phyloP scores from a whole-genome alignment of 1,140 invertebrate genomes.

The Acromyrmex echinatior region DNA sequence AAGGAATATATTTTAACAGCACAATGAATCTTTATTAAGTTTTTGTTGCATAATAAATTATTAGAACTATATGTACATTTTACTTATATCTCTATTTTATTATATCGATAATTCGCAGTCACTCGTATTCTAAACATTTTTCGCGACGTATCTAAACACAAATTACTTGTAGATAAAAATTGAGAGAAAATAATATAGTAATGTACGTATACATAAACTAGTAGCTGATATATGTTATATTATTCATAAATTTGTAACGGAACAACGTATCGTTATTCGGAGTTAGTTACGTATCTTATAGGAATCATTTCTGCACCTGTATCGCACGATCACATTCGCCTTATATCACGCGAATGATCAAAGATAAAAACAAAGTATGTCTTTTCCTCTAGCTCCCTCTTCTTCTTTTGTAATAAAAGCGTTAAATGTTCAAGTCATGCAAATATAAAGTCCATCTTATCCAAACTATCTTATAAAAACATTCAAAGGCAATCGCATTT shows the following conservation, averaged over 20 bases:
- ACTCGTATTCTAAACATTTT: neutral
- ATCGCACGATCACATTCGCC: constrained; percentile 15
- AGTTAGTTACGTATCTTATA: constrained; percentile 18
- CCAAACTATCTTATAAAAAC: neutral
- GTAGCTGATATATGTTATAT: neutral
- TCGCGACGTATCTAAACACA: neutral
- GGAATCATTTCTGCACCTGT: constrained; percentile 55
- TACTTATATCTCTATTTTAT: neutral
- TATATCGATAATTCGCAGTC: neutral
- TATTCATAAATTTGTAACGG: constrained; percentile 29
- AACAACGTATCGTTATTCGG: constrained; percentile 31
- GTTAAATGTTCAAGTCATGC: constrained; percentile 26
- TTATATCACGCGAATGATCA: constrained; percentile 36
- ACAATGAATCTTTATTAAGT: neutral
- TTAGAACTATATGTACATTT: neutral
- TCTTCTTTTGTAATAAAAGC: constrained; percentile 1
- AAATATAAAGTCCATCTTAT: neutral
- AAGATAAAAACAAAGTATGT: constrained; percentile 54
- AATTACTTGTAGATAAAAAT: constrained; percentile 10
- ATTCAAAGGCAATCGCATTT: constrained; percentile 24
- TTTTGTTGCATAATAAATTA: constrained; percentile 12
- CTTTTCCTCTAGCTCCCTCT: neutral
- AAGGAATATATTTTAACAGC: constrained; percentile 1
- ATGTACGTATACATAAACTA: neutral
- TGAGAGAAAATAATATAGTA: neutral